Conservation (phyloP, 2,797 vertebrate species). For the Peromyscus melanophrys region DNA sequence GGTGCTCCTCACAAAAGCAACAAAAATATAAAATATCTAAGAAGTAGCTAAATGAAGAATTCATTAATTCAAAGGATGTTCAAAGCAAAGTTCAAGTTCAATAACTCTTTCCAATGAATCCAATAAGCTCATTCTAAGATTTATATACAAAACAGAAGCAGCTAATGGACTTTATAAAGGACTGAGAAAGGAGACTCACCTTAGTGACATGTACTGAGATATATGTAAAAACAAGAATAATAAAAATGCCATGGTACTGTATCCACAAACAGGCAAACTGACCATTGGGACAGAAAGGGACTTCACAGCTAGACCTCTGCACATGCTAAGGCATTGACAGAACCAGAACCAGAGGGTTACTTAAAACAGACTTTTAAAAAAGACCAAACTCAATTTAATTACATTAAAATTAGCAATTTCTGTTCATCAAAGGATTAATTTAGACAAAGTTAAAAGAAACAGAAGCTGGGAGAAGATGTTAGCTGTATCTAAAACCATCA, state of each 20-base stretch:
- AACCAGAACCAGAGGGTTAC: not conserved
- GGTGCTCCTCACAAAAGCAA: not conserved
- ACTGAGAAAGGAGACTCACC: not conserved
- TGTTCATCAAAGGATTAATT: not conserved
- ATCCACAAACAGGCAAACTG: not conserved
- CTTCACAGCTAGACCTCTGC: not conserved
- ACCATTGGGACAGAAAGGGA: not conserved
- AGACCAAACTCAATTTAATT: not conserved
- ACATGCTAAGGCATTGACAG: not conserved
- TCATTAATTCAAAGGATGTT: not conserved
- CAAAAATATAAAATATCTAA: constrained; percentile 11
- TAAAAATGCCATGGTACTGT: not conserved
- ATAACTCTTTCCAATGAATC: not conserved
- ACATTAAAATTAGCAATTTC: constrained; percentile 20
- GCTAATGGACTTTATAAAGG: not conserved
- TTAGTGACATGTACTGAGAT: not conserved
- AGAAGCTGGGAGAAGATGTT: not conserved
- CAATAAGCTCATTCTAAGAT: not conserved
- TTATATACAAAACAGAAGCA: not conserved
- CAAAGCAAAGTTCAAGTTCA: not conserved
- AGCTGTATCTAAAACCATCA: not conserved
- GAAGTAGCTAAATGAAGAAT: constrained; percentile 29
- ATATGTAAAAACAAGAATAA: not conserved
- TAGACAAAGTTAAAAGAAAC: constrained; percentile 2
- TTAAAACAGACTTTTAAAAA: not conserved